Percentiles rank a stretch among this genome's conserved stretches.
Evolutionary conservation across 2,888 invertebrate species (phyloP).

Genomic region (Helobdella robusta): DNA sequence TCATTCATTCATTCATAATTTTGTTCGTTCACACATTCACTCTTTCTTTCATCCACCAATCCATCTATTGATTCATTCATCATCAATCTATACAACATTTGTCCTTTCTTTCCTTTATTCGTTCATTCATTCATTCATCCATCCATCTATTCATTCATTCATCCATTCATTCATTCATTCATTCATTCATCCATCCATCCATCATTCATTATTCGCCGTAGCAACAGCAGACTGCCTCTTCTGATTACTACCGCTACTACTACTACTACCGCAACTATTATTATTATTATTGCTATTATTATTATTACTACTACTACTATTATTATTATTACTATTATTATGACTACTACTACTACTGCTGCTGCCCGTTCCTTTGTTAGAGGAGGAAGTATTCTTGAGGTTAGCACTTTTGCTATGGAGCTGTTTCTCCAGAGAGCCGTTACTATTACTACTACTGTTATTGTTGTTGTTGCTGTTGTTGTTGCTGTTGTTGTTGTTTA

Average conservation of each 20-base stretch:
- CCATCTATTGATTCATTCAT: too few species aligned
- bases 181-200: too few species aligned
- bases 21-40: too few species aligned
- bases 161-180: too few species aligned
- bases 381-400: neutral
- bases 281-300: neutral
- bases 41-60: too few species aligned
- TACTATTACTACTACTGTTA: neutral
- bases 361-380: neutral
- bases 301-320: slow-evolving; percentile 5
- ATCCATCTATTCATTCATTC: too few species aligned
- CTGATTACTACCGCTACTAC: neutral
- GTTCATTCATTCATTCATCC: too few species aligned
- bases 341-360: slow-evolving; percentile 1
- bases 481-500: neutral
- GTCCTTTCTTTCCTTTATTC: too few species aligned
- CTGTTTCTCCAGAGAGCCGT: neutral
- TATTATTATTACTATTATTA: slow-evolving; percentile 7
- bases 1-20: too few species aligned
- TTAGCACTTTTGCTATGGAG: neutral
- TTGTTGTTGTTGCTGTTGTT: slow-evolving; percentile 28
- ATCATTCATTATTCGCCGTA: too few species aligned
- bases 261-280: neutral
- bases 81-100: too few species aligned
- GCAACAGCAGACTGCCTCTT: too few species aligned